Percentiles rank a stretch among this genome's conserved stretches.
These are phyloP conservation scores for Aphaenogaster rudis DNA, from an alignment of 1,140 invertebrate genomes.

Conservation along the genomic window DNA sequence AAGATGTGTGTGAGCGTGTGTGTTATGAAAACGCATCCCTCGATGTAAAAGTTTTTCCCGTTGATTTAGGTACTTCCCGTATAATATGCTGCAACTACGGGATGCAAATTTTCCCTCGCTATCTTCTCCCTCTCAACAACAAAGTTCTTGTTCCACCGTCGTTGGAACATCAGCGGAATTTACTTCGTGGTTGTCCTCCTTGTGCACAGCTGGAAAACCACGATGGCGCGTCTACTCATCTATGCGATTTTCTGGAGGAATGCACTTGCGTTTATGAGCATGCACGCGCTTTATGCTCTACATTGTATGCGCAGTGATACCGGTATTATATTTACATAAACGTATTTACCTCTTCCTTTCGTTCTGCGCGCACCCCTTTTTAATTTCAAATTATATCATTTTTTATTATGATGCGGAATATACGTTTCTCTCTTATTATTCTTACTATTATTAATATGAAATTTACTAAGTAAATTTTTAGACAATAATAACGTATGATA, in stretches of 20 bases:
- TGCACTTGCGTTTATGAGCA: slow-evolving; percentile 20
- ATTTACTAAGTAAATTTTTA: not conserved
- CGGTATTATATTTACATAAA: not conserved
- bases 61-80: not conserved
- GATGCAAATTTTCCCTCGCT: slow-evolving; percentile 39
- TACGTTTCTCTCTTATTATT: not conserved
- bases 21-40: not conserved
- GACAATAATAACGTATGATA: not conserved
- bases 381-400: not conserved
- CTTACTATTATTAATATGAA: not conserved
- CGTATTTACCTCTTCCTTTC: not conserved
- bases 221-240: slow-evolving; percentile 30
- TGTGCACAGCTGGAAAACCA: slow-evolving; percentile 75
- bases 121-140: slow-evolving; percentile 26
- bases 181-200: slow-evolving; percentile 69
- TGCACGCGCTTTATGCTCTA: not conserved
- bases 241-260: slow-evolving; percentile 25
- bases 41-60: slow-evolving; percentile 23
- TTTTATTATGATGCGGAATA: not conserved
- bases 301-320: not conserved
- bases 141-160: slow-evolving; percentile 39
- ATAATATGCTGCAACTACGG: not conserved
- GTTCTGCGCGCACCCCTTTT: not conserved
- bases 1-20: no score
- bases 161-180: slow-evolving; percentile 35